These are phyloP conservation scores for Ochropleura leucogaster DNA, from an alignment of 2,888 invertebrate genomes.

Conservation along the genomic window DNA sequence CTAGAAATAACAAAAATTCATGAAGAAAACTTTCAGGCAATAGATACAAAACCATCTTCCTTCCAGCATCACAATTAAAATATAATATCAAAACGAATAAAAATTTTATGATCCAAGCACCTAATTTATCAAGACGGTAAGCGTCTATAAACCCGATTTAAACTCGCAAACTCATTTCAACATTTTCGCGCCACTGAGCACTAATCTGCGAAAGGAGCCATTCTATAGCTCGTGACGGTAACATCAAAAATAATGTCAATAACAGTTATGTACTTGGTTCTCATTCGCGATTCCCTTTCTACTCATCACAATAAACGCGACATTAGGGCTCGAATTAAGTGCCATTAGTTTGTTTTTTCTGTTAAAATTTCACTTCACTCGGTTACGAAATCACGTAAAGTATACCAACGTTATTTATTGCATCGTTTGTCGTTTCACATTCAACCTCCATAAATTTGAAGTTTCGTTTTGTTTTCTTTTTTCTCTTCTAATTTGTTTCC, in stretches of 20 bases:
- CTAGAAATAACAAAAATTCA: neutral
- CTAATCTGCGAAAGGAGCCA: slow-evolving; percentile 66
- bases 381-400: slow-evolving; percentile 66
- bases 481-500: slow-evolving; percentile 65
- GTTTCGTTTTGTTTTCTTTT: slow-evolving; percentile 62
- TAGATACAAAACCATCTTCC: slow-evolving; percentile 33
- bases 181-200: slow-evolving; percentile 66
- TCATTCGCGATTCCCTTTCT: slow-evolving; percentile 67
- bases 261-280: slow-evolving; percentile 68
- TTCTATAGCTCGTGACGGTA: slow-evolving; percentile 70
- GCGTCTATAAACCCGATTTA: slow-evolving; percentile 65
- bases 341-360: slow-evolving; percentile 63
- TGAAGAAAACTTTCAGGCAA: neutral
- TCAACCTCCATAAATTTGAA: slow-evolving; percentile 65
- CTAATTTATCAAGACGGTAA: slow-evolving; percentile 65
- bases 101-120: slow-evolving; percentile 55
- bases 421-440: slow-evolving; percentile 68
- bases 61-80: slow-evolving; percentile 55
- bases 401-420: slow-evolving; percentile 65
- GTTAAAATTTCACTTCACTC: slow-evolving; percentile 63
- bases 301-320: slow-evolving; percentile 70
- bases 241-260: slow-evolving; percentile 76
- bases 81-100: slow-evolving; percentile 56
- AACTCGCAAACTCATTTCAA: slow-evolving; percentile 66
- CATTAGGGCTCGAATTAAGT: slow-evolving; percentile 67